phyloP scores from a whole-genome alignment of 2,113 vertebrate genomes.

The Brachionichthys hirsutus region DNA sequence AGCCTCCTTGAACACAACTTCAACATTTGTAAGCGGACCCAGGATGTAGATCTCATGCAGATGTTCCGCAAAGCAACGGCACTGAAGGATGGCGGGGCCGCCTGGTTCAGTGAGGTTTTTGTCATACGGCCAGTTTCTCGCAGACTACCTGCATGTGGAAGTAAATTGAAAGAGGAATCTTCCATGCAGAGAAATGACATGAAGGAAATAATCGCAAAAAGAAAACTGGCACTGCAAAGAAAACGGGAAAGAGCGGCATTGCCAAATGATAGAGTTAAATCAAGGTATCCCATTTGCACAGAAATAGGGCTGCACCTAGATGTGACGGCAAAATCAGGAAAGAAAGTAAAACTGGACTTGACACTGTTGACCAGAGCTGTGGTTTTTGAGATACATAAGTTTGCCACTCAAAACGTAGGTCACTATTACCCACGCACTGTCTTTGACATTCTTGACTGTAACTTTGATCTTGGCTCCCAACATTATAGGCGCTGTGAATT shows the following conservation, averaged over 20 bases:
- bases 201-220: slow-evolving; percentile 3
- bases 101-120: slow-evolving; percentile 26
- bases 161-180: neutral
- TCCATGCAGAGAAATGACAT: neutral
- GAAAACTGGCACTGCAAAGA: slow-evolving; percentile 12
- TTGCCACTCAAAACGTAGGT: neutral
- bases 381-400: slow-evolving; percentile 30
- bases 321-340: slow-evolving; percentile 2
- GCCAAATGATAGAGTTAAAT: neutral
- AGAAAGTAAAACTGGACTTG: slow-evolving; percentile 22
- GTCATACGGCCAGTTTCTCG: neutral
- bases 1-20: slow-evolving; percentile 35
- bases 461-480: slow-evolving; percentile 40
- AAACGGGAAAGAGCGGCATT: neutral
- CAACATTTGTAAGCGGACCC: neutral
- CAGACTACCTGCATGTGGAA: neutral
- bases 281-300: neutral
- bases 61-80: rapidly evolving
- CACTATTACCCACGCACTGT: neutral
- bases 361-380: slow-evolving; percentile 13
- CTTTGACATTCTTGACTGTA: slow-evolving; percentile 38
- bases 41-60: rapidly evolving
- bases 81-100: rapidly evolving
- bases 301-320: slow-evolving; percentile 27
- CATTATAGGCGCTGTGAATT: slow-evolving; percentile 24